Evolutionary conservation across 2,113 vertebrate species (phyloP), one percentile per base, ranked within the genome.

Genomic region (Nothoprocta pentlandii): DNA sequence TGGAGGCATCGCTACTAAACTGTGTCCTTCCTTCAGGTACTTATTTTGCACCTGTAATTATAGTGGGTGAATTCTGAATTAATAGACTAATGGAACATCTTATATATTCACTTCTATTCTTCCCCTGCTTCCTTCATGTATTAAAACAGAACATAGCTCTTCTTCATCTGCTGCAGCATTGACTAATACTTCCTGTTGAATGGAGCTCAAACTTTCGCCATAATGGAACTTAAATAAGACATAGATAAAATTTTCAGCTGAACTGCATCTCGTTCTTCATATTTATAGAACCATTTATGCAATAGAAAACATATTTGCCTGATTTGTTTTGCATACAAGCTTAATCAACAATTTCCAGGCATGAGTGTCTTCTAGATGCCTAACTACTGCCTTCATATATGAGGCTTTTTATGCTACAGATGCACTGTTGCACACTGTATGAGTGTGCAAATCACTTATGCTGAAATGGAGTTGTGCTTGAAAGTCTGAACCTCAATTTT

Each of bases 251-350:
- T 88, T 90, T 93, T 22, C 25, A 39, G 13, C 30, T 34, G n/a
- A 44, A 56, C 28, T 64, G 28, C 0, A 0, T 67, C 21, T 73
- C 22, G 20, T 36, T 7, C 16, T 91, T 87, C 10, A 32, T 82
- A 73, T 73, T 39, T 74, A 19, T 77, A 12, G 79, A 49, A 82
- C 64, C 3, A 67, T 54, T 34, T n/a, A 11, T 3, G 4, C 26
- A 46, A 39, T 56, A 32, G 54, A 82, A 92, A 88, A 15, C 3
- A 1, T 36, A 34, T 85, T 85, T 82, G 23, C 28, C n/a, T 80
- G 61, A 85, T 76, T 87, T 90, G 54, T 80, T 85, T 88, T 73
- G 71, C 80, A 83, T 53, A 34, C 19, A 22, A 20, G 5, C 47
- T 87, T 76, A 92, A 36, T 19, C 20, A 82, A 42, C 19, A 82